phyloP scores from a whole-genome alignment of 2,888 invertebrate genomes.

The Elegia similella region DNA sequence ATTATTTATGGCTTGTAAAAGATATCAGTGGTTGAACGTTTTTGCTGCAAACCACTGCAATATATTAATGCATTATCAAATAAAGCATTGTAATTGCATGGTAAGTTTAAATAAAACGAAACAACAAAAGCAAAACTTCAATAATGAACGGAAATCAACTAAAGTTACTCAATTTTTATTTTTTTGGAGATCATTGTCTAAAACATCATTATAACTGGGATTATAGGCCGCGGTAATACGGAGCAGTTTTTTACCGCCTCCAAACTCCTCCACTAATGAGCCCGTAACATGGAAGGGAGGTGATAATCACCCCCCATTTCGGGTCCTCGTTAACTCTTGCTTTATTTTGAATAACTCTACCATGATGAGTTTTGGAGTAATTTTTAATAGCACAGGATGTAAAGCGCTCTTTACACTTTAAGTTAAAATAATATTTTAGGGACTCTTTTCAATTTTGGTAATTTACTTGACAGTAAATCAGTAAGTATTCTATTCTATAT shows the following conservation, averaged over 20 bases:
- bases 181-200: neutral
- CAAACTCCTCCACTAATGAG: conserved; percentile 43
- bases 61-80: too few species aligned
- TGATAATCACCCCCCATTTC: conserved; percentile 56
- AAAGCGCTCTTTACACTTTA: conserved; percentile 20
- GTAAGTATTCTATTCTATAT: too few species aligned
- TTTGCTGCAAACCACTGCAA: too few species aligned
- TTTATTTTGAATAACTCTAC: conserved; percentile 59
- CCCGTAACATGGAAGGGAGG: conserved; percentile 39
- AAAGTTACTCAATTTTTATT: neutral
- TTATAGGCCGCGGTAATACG: conserved; percentile 14
- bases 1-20: too few species aligned
- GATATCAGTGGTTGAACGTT: too few species aligned
- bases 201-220: conserved; percentile 17
- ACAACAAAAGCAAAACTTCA: neutral
- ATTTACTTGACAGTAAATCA: neutral
- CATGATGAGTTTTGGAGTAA: conserved; percentile 49
- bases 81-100: too few species aligned
- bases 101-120: neutral
- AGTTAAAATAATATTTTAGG: neutral
- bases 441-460: neutral
- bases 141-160: neutral
- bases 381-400: conserved; percentile 43
- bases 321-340: conserved; percentile 35
- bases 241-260: conserved; percentile 14